Conservation (phyloP, 2,113 vertebrate species). For the Calidris pugnax region DNA sequence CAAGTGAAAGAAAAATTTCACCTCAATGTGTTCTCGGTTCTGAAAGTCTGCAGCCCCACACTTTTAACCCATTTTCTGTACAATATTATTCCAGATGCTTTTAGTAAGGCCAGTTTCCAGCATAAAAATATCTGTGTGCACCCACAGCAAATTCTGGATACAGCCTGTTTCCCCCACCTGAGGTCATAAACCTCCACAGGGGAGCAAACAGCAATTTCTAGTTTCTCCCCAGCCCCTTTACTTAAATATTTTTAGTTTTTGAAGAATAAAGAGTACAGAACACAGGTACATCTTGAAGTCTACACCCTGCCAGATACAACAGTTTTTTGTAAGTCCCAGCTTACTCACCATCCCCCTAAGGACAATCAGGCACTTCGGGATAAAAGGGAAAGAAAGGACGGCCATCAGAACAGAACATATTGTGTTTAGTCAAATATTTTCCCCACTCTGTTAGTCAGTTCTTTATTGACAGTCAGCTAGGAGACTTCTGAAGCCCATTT, state of each 20-base stretch:
- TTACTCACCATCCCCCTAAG: not conserved
- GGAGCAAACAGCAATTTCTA: not conserved
- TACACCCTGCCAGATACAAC: not conserved
- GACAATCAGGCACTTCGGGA: not conserved
- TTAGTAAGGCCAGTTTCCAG: not conserved
- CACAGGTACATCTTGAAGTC: not conserved
- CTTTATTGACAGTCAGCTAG: not conserved
- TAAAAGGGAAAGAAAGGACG: not conserved
- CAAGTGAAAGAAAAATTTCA: not conserved
- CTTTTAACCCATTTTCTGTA: not conserved
- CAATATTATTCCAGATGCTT: not conserved
- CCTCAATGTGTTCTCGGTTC: no score
- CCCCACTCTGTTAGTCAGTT: not conserved
- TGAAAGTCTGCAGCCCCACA: not conserved
- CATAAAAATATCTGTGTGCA: not conserved
- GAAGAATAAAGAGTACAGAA: not conserved
- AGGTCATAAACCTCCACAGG: not conserved
- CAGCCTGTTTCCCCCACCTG: not conserved
- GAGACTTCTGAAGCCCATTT: not conserved
- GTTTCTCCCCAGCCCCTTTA: not conserved
- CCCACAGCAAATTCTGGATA: not conserved
- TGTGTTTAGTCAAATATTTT: not conserved
- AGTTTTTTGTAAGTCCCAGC: not conserved
- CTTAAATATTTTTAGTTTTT: not conserved
- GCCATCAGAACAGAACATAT: not conserved